Evolutionary conservation across 2,888 invertebrate species (phyloP), one percentile per base, ranked within the genome.

Genomic region (Junonia oenone): DNA sequence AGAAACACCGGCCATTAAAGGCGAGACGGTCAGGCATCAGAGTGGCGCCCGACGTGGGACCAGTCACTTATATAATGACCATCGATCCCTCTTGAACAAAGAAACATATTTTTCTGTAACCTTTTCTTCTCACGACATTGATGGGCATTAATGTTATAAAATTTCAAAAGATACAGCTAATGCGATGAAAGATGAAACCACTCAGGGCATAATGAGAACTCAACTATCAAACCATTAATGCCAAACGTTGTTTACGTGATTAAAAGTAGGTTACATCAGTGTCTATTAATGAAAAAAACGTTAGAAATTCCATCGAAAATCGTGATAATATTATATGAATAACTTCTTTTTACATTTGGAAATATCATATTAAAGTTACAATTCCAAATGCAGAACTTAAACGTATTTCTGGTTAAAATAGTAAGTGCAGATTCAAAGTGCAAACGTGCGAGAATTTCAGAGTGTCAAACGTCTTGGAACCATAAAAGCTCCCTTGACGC

Each of bases 371-470:
- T 33, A 15, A 31, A 48, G 31, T 55, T 45, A 22, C 38, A 29
- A 40, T 33, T 45, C 15, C 37, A 49, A 45, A 13, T 45, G 37
- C 31, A 49, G 45, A 45, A 38, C 14, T 22, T 31, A 29, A 15
- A 50, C 33, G 50, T 27, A 38, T 49, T 33, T 40, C 45, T 48
- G 40, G 9, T 26, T 52, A 58, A 55, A 60, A 60, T 60, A 58
- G 51, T 51, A 47, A 45, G 26, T 50, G 37, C 51, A 58, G 51
- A 47, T 58, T 35, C 51, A 51, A 57, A 57, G 59, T 58, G 55
- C 52, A 47, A 52, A 55, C 60, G 59, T 56, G 59, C 51, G 51
- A 51, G 55, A 58, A 52, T 56, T 55, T 52, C 58, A 45, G 49
- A 45, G 51, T 37, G 38, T 59, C 55, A 59, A 55, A 59, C 55